A percentile compares a stretch with the other conserved stretches of the same genome.
These are phyloP conservation scores for Phenganax marumi DNA, from an alignment of 92 coral and sea anemone species.

Conservation along the genomic window DNA sequence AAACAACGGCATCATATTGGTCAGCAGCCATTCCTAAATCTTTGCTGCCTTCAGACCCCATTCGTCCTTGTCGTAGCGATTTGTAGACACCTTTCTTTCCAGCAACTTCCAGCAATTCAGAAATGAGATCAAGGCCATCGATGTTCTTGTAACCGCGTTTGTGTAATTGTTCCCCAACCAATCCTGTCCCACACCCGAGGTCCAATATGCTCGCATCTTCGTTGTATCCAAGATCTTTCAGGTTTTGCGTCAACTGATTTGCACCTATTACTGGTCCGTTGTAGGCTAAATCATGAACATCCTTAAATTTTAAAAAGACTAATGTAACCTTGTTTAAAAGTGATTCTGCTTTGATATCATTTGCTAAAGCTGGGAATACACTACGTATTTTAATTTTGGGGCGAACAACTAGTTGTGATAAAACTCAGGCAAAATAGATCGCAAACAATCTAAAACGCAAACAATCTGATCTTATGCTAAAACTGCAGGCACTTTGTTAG, in stretches of 20 bases:
- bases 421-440: too few relatives aligned
- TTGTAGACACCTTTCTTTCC: conserved; percentile 65
- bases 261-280: conserved; percentile 68
- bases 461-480: too few relatives aligned
- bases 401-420: too few relatives aligned
- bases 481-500: too few relatives aligned
- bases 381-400: too few relatives aligned
- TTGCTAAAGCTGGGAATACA: too few relatives aligned
- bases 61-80: neutral
- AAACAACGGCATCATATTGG: conserved; percentile 70
- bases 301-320: neutral
- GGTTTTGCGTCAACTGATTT: conserved; percentile 53
- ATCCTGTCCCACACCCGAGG: conserved; percentile 91
- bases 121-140: conserved; percentile 80
- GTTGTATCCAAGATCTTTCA: conserved; percentile 55
- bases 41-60: conserved; percentile 18
- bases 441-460: too few relatives aligned
- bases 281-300: conserved; percentile 56
- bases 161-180: conserved; percentile 69
- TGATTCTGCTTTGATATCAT: too few relatives aligned
- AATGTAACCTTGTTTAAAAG: too few relatives aligned
- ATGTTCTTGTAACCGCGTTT: conserved; percentile 67
- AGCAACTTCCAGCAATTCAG: conserved; percentile 69
- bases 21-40: conserved; percentile 51
- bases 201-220: conserved; percentile 70